Conservation (phyloP, 2,888 invertebrate species). For the Dugesia japonica region DNA sequence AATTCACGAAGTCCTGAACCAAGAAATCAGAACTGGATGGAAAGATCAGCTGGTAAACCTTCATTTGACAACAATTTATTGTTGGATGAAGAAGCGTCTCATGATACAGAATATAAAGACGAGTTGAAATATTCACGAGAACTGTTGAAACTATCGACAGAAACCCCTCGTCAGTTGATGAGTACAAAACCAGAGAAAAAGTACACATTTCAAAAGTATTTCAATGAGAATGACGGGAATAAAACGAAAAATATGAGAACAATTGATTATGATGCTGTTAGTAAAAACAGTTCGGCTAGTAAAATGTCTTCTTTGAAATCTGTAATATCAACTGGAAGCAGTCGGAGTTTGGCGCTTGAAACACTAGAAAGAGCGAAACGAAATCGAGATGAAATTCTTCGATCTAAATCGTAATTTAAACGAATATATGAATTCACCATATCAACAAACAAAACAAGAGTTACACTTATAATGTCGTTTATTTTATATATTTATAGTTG, state of each 20-base stretch:
- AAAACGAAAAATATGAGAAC: background rate
- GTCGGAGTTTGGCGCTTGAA: conserved; percentile 43
- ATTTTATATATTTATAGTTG: too few species aligned
- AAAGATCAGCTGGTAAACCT: conserved; percentile 39
- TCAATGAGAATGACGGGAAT: background rate
- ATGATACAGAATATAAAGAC: conserved; percentile 22
- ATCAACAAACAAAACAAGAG: too few species aligned
- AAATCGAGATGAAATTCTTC: conserved; percentile 41
- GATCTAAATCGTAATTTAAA: background rate
- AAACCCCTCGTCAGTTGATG: background rate
- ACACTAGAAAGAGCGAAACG: conserved; percentile 41
- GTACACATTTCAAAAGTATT: background rate
- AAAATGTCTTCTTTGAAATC: background rate
- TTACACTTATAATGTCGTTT: too few species aligned
- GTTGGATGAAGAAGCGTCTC: conserved; percentile 40
- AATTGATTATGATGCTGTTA: background rate
- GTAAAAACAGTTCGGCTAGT: background rate
- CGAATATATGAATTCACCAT: too few species aligned
- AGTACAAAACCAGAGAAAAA: background rate
- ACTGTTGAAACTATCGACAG: too few species aligned
- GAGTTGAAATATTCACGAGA: too few species aligned
- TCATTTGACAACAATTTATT: conserved; percentile 42
- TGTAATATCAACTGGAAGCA: conserved; percentile 33
- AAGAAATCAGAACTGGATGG: conserved; percentile 20
- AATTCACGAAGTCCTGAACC: background rate